phyloP scores from a whole-genome alignment of 2,113 vertebrate species.

The Daphoenositta chrysoptera region DNA sequence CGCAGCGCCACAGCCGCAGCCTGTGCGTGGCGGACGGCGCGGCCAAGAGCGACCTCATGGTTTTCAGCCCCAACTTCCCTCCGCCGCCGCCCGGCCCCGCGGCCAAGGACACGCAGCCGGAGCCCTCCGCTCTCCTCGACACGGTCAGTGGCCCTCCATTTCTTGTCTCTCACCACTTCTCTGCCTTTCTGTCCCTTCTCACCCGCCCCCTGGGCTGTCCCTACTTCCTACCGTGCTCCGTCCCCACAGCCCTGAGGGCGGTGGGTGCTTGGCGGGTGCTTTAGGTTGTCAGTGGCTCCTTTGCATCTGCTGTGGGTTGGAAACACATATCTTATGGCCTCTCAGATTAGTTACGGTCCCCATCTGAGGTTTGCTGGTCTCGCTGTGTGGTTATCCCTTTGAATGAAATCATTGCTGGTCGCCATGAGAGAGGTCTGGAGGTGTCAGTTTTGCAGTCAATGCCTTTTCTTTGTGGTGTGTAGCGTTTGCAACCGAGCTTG shows the following conservation, averaged over 20 bases:
- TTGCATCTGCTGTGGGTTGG: background rate
- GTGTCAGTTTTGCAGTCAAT: background rate
- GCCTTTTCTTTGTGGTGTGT: background rate
- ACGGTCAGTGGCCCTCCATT: background rate
- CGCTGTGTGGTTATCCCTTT: no score
- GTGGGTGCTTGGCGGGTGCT: no score
- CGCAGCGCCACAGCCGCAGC: no score
- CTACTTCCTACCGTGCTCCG: background rate
- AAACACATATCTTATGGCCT: no score
- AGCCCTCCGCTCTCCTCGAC: background rate
- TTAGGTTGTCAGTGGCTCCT: background rate
- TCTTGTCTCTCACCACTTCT: background rate
- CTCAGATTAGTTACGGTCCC: background rate
- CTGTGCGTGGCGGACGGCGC: no score
- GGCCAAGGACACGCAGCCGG: no score
- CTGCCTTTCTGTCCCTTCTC: background rate
- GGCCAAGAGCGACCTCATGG: no score
- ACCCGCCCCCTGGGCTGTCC: no score
- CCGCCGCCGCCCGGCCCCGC: no score
- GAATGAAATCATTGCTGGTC: no score
- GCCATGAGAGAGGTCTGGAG: no score
- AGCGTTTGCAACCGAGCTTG: background rate
- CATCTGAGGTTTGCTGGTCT: background rate
- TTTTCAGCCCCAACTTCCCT: no score
- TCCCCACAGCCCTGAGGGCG: accelerated